Percentiles rank a stretch among this genome's conserved stretches.
These are phyloP conservation scores for Temnothorax longispinosus DNA, from an alignment of 1,140 invertebrate genomes.

Conservation along the genomic window DNA sequence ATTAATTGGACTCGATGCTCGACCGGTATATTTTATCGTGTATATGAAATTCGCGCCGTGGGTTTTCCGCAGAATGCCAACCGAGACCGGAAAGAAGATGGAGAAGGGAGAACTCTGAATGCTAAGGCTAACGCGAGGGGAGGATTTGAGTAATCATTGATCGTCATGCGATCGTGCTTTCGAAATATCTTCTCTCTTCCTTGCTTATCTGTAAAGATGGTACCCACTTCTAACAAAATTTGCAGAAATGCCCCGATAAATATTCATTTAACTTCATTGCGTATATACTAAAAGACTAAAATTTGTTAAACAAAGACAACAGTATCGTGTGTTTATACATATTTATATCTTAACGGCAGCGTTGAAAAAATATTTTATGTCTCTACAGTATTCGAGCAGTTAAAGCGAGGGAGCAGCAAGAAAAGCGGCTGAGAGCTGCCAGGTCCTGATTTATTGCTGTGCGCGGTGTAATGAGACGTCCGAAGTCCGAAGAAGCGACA, in stretches of 20 bases:
- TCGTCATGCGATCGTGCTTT: conserved; percentile 68
- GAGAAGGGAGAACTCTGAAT: conserved; percentile 11
- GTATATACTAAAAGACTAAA: neutral
- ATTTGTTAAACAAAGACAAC: neutral
- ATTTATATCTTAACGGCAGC: too few relatives aligned
- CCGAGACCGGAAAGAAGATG: conserved; percentile 26
- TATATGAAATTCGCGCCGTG: conserved; percentile 70
- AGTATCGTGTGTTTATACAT: neutral
- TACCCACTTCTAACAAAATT: neutral
- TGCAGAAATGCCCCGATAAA: neutral
- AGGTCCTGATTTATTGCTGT: conserved; percentile 29
- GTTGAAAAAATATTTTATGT: too few relatives aligned
- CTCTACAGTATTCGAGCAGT: neutral
- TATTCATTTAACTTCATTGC: neutral
- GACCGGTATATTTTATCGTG: conserved; percentile 71
- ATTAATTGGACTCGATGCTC: conserved; percentile 79
- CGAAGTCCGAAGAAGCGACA: conserved; percentile 36
- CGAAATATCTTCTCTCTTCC: conserved; percentile 9
- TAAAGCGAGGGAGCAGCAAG: neutral
- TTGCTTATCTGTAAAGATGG: neutral
- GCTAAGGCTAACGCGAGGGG: conserved; percentile 29
- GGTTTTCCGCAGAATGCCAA: conserved; percentile 47
- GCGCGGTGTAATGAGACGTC: conserved; percentile 41
- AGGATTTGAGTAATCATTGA: conserved; percentile 72
- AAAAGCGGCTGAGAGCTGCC: neutral